These are phyloP conservation scores for Tachyglossus aculeatus DNA, from an alignment of 2,797 vertebrate species.

Conservation along the genomic window DNA sequence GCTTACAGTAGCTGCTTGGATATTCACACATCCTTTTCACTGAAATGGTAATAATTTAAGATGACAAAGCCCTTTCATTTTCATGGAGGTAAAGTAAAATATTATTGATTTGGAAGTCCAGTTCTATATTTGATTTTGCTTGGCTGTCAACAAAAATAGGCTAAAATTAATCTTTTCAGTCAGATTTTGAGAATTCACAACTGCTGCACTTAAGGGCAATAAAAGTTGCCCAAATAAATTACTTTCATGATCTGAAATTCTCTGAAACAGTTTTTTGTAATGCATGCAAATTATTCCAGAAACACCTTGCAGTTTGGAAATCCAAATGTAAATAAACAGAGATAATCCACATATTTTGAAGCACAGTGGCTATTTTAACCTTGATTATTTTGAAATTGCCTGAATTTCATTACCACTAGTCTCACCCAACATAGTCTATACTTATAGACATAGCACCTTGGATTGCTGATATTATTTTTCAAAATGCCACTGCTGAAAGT, in stretches of 20 bases:
- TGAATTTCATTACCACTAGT: constrained; percentile 17
- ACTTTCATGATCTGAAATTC: background rate
- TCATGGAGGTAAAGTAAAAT: background rate
- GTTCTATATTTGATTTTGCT: background rate
- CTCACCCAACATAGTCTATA: background rate
- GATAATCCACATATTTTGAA: background rate
- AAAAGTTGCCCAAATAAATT: background rate
- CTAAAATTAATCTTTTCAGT: constrained; percentile 4
- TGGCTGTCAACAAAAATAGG: constrained; percentile 4
- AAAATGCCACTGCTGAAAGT: background rate
- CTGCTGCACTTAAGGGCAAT: background rate
- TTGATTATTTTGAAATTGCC: no score
- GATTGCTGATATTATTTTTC: background rate
- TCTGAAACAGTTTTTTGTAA: background rate
- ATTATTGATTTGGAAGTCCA: background rate
- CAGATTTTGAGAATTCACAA: background rate
- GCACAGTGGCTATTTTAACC: background rate
- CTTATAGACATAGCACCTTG: background rate
- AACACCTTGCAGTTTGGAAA: background rate
- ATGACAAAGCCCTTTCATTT: constrained; percentile 5
- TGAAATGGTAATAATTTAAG: background rate
- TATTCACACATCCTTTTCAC: no score
- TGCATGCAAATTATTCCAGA: background rate
- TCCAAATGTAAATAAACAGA: background rate
- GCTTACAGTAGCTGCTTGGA: no score